Conservation (phyloP, 2,888 invertebrate genomes). For the Stenurella melanura region DNA sequence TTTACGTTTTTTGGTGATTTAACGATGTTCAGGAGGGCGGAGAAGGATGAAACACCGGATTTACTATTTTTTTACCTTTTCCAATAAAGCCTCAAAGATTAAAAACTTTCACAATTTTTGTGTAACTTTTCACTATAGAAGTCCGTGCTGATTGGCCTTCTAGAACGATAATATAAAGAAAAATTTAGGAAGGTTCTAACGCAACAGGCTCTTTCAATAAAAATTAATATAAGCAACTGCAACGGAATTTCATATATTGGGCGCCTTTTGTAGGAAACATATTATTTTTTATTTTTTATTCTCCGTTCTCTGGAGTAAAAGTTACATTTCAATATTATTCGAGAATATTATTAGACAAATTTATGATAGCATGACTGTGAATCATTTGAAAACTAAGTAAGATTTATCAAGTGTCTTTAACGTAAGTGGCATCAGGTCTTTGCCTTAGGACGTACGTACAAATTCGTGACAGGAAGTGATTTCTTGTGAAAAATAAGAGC, state of each 20-base stretch:
- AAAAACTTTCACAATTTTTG: too few relatives aligned
- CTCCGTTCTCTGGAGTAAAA: neutral
- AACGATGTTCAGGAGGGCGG: too few relatives aligned
- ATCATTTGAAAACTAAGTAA: constrained; percentile 10
- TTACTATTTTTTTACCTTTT: too few relatives aligned
- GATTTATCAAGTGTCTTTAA: neutral
- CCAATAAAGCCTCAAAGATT: too few relatives aligned
- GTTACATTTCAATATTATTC: neutral
- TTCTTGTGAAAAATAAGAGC: neutral
- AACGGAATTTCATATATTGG: neutral
- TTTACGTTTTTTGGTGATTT: too few relatives aligned
- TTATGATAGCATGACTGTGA: constrained; percentile 16
- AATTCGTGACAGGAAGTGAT: constrained; percentile 14
- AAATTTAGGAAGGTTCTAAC: too few relatives aligned
- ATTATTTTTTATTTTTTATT: neutral
- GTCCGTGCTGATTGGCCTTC: too few relatives aligned
- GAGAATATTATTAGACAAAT: neutral
- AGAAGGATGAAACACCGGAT: too few relatives aligned
- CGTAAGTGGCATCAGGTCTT: neutral
- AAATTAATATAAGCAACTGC: neutral
- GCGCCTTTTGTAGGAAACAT: neutral
- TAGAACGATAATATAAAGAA: too few relatives aligned
- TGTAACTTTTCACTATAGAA: too few relatives aligned
- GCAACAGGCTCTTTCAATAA: too few relatives aligned
- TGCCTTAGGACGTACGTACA: constrained; percentile 3